Conservation (phyloP, 2,888 invertebrate genomes). For the Cheilosia grossa region DNA sequence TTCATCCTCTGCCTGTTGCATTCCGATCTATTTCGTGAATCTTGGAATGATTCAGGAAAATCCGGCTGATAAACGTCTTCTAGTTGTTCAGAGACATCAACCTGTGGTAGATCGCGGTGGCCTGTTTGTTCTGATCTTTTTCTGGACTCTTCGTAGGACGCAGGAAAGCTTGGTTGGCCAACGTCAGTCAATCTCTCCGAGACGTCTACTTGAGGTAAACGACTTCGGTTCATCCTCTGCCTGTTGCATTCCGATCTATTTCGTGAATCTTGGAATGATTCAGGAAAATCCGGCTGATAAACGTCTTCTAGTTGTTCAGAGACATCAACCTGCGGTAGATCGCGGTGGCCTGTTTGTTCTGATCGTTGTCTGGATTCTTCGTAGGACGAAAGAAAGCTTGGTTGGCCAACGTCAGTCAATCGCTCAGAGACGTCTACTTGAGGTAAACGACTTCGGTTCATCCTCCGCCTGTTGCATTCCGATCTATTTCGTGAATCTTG, state of each 20-base stretch:
- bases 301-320: too few relatives aligned
- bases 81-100: not conserved
- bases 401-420: conserved; percentile 10
- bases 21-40: not conserved
- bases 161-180: conserved; percentile 17
- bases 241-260: not conserved
- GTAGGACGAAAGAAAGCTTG: conserved; percentile 11
- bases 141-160: not conserved
- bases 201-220: not conserved
- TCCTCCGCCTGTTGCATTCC: not conserved
- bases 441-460: not conserved
- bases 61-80: conserved; percentile 11
- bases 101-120: not conserved
- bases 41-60: not conserved
- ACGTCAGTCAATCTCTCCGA: not conserved
- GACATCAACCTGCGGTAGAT: too few relatives aligned
- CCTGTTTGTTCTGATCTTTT: not conserved
- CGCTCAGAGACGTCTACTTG: not conserved
- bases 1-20: not conserved
- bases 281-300: not conserved
- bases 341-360: not conserved
- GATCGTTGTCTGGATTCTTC: not conserved
- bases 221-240: not conserved
- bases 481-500: conserved; percentile 9
- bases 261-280: not conserved